Base-by-base conservation (phyloP, 2,888 invertebrate genomes). In the Drosophila borealis region DNA sequence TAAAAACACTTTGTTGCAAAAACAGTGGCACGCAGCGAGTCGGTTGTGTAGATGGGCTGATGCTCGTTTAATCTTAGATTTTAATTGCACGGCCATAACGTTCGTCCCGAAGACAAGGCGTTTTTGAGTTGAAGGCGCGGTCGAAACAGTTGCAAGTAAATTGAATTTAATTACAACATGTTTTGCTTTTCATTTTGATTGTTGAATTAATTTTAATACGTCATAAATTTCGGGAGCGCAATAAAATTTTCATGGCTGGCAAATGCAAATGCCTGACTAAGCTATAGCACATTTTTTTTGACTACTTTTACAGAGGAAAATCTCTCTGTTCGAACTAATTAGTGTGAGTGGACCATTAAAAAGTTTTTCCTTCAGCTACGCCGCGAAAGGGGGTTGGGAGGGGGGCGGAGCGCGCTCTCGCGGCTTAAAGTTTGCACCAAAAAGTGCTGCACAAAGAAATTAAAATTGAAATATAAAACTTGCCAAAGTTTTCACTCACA, bases 121-220 rank as follows among this genome's bases (percentile, higher is more conserved):
- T 2, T 37, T 62, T 41, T 41, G 1, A 37, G 61, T 34, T 34
- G 49, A 34, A 10, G 45, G 17, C 39, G 39, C 42, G 53, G 71
- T 54, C 70, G 53, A 67, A 81, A 63, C 75, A 65, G 85, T 70
- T 66, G 62, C 64, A 76, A 80, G 87, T 82, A 67, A 88, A 86
- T 89, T 89, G 88, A 89, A 88, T 86, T 88, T 88, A 89, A 88
- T 88, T 88, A 76, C 72, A 74, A 74, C 70, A 64, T 77, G 70
- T 83, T 85, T 65, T 66, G 53, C 62, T 66, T 66, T 76, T 77
- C 66, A 74, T 80, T 80, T 80, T 88, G 74, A 88, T 85, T 85
- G 80, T 70, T 74, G 67, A 64, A 74, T 78, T 71, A 74, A 82
- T 62, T 83, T 88, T 82, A 74, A 85, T 88, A 73, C 61, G 72